These are phyloP conservation scores for Cerastis leucographa DNA, from an alignment of 2,888 invertebrate species.

Conservation along the genomic window DNA sequence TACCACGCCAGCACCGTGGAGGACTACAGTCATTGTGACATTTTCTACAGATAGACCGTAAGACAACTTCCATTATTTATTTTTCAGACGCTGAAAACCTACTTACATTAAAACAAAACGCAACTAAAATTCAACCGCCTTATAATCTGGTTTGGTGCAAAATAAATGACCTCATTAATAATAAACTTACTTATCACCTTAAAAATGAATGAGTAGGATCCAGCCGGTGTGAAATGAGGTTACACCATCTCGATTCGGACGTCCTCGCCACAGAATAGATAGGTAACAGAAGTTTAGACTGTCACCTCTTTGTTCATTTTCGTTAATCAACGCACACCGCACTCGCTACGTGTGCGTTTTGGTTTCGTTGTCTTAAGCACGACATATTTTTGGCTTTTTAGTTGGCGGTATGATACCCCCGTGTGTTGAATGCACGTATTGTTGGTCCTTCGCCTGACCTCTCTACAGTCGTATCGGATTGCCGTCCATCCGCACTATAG, in stretches of 20 bases:
- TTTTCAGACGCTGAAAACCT: conserved; percentile 15
- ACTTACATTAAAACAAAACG: conserved; percentile 45
- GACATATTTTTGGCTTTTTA: too few relatives aligned
- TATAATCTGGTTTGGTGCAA: conserved; percentile 43
- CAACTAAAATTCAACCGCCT: conserved; percentile 42
- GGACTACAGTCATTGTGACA: background rate
- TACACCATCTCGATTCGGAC: conserved; percentile 68
- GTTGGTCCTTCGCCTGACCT: background rate
- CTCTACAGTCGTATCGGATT: background rate
- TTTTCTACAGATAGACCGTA: background rate
- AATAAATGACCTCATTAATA: conserved; percentile 68
- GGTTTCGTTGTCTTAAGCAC: background rate
- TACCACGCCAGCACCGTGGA: background rate
- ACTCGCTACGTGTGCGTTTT: background rate
- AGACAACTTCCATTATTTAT: background rate
- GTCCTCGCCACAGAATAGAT: conserved; percentile 58
- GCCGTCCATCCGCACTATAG: background rate
- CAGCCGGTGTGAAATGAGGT: conserved; percentile 71
- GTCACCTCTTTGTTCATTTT: background rate
- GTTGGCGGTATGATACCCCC: background rate
- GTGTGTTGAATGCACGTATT: background rate
- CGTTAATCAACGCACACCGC: background rate
- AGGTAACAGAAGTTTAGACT: background rate
- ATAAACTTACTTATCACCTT: conserved; percentile 69
- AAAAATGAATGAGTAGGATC: conserved; percentile 65